These are phyloP conservation scores for Dysmachus trigonus DNA, from an alignment of 2,888 invertebrate species.

Conservation along the genomic window DNA sequence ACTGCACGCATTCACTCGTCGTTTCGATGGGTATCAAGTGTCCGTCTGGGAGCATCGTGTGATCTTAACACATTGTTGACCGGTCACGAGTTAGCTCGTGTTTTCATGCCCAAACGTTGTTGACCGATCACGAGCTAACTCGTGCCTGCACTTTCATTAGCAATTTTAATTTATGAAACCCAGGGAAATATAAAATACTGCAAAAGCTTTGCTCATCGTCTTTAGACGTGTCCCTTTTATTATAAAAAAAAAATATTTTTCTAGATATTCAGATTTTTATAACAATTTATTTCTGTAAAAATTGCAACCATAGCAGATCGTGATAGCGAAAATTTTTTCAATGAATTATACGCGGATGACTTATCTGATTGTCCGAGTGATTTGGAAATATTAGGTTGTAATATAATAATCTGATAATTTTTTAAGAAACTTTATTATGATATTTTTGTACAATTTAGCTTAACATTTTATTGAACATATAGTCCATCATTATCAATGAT, in stretches of 20 bases:
- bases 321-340: slow-evolving; percentile 11
- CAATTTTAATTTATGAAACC: slow-evolving; percentile 43
- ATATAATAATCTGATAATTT: no score
- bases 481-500: no score
- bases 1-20: no score
- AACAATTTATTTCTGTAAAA: background rate
- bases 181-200: slow-evolving; percentile 29
- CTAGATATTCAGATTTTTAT: background rate
- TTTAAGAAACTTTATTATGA: no score
- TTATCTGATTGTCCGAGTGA: slow-evolving; percentile 35
- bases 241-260: slow-evolving; percentile 33
- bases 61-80: no score
- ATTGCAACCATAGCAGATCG: slow-evolving; percentile 18
- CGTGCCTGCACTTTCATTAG: slow-evolving; percentile 31
- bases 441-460: no score
- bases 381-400: slow-evolving; percentile 32
- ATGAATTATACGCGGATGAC: slow-evolving; percentile 15
- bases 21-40: no score
- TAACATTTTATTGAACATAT: no score
- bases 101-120: no score
- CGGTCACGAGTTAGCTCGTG: no score
- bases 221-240: no score
- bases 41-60: no score
- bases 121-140: slow-evolving; percentile 20
- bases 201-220: slow-evolving; percentile 39